phyloP scores from a whole-genome alignment of 2,797 vertebrate genomes.

The Pseudomugil tenellus region DNA sequence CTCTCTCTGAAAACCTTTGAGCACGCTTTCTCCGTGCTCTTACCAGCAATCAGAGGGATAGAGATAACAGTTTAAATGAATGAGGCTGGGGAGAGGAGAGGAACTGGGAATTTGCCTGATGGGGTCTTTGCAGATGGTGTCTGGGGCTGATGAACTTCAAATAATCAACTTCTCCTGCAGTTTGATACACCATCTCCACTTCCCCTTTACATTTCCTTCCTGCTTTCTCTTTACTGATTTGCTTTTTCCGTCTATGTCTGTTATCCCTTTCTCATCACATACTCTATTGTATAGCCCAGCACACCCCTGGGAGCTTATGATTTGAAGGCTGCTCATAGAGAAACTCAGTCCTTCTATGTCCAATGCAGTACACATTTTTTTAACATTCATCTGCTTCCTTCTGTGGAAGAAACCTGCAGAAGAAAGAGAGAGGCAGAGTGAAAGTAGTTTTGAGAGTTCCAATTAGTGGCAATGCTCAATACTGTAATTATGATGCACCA shows the following conservation, averaged over 20 bases:
- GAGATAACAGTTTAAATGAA: conserved; percentile 67
- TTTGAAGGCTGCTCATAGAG: conserved; percentile 15
- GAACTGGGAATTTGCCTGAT: conserved; percentile 53
- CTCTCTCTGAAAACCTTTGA: conserved; percentile 54
- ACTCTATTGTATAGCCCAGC: conserved; percentile 18
- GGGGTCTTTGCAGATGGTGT: conserved; percentile 44
- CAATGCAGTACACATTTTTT: conserved; percentile 17
- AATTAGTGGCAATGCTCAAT: conserved; percentile 31
- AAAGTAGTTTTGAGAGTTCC: conserved; percentile 27
- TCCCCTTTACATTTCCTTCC: neutral
- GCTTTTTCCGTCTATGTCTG: conserved; percentile 8
- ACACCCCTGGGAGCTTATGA: conserved; percentile 21
- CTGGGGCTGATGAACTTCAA: conserved; percentile 50
- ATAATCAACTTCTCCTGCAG: conserved; percentile 52
- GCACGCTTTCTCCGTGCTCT: conserved; percentile 58
- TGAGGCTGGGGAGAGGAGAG: conserved; percentile 47
- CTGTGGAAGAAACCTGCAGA: conserved; percentile 2
- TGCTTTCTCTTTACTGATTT: conserved; percentile 6
- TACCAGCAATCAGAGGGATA: conserved; percentile 49
- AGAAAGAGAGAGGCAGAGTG: conserved; percentile 2
- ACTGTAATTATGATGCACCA: conserved; percentile 32
- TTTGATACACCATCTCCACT: conserved; percentile 33
- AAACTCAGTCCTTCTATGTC: conserved; percentile 4
- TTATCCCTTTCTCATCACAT: conserved; percentile 17
- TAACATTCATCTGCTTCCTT: conserved; percentile 5